Evolutionary conservation across 1,140 invertebrate species (phyloP).

Genomic region (Drosophila bipectinata): DNA sequence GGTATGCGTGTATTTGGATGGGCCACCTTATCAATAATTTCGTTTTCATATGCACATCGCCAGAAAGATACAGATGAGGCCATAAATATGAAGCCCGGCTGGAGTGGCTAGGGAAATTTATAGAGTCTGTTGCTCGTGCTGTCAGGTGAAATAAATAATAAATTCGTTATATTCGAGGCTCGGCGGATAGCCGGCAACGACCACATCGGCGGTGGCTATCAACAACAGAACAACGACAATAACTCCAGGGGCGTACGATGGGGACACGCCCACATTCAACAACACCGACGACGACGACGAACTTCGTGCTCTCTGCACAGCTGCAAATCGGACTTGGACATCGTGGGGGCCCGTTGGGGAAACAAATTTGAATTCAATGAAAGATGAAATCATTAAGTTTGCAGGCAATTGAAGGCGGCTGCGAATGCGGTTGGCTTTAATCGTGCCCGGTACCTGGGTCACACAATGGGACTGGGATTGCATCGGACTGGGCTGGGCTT

Average conservation of each 20-base stretch:
- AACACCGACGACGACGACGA: conserved; percentile 8
- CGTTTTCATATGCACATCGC: conserved; percentile 65
- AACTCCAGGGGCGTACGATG: conserved; percentile 73
- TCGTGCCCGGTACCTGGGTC: conserved; percentile 38
- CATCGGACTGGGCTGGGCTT: conserved; percentile 12
- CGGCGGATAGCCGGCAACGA: conserved; percentile 22
- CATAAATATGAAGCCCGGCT: conserved; percentile 64
- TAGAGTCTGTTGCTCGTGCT: conserved; percentile 78
- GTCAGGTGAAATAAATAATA: conserved; percentile 84
- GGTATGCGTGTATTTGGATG: neutral
- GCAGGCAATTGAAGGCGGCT: conserved; percentile 55
- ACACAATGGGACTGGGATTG: conserved; percentile 23
- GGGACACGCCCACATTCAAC: conserved; percentile 66
- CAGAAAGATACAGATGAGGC: conserved; percentile 50
- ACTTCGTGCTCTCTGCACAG: conserved; percentile 53
- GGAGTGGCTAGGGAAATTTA: conserved; percentile 79
- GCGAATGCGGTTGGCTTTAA: conserved; percentile 44
- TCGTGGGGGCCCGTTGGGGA: conserved; percentile 41
- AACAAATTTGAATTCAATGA: conserved; percentile 81
- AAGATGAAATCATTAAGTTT: conserved; percentile 81
- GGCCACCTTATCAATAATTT: conserved; percentile 72
- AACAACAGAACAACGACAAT: conserved; percentile 50
- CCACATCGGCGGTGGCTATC: conserved; percentile 51
- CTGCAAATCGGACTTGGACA: conserved; percentile 44
- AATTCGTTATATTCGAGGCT: conserved; percentile 76